A percentile compares a stretch with the other conserved stretches of the same genome.
These are phyloP conservation scores for Nibea coibor DNA, from an alignment of 2,113 vertebrate genomes.

Conservation along the genomic window DNA sequence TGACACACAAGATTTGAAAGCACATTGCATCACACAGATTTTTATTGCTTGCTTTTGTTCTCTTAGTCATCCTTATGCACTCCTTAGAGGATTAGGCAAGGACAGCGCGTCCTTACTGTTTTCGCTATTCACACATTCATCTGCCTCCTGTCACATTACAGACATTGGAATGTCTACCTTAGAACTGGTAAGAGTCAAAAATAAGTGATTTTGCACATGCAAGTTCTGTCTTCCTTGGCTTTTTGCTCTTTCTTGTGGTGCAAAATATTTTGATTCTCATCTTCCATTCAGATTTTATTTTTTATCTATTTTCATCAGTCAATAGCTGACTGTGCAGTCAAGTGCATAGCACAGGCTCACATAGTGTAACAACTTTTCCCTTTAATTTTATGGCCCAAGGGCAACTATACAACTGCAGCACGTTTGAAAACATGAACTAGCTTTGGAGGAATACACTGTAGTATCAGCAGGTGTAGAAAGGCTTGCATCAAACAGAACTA, in stretches of 20 bases:
- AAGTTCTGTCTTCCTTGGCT: not conserved
- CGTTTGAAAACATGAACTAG: not conserved
- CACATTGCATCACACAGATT: not conserved
- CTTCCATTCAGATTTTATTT: not conserved
- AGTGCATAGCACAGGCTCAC: not conserved
- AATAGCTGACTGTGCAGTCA: not conserved
- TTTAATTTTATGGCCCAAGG: not conserved
- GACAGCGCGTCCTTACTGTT: not conserved
- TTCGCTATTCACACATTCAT: not conserved
- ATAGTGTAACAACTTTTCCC: not conserved
- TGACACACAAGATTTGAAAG: too few species aligned
- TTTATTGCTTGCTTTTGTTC: not conserved
- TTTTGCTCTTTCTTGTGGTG: not conserved
- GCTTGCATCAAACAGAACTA: conserved; percentile 3
- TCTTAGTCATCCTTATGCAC: not conserved
- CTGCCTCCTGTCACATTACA: not conserved
- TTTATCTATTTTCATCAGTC: conserved; percentile 7
- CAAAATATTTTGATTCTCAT: not conserved
- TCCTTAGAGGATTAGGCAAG: not conserved
- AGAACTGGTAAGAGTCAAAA: not conserved
- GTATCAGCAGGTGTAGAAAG: not conserved
- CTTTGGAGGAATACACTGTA: not conserved
- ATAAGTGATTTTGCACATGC: not conserved
- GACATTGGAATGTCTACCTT: not conserved
- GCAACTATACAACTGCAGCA: not conserved